These are phyloP conservation scores for Druceiella hillmani DNA, from an alignment of 2,888 invertebrate species.

Conservation along the genomic window DNA sequence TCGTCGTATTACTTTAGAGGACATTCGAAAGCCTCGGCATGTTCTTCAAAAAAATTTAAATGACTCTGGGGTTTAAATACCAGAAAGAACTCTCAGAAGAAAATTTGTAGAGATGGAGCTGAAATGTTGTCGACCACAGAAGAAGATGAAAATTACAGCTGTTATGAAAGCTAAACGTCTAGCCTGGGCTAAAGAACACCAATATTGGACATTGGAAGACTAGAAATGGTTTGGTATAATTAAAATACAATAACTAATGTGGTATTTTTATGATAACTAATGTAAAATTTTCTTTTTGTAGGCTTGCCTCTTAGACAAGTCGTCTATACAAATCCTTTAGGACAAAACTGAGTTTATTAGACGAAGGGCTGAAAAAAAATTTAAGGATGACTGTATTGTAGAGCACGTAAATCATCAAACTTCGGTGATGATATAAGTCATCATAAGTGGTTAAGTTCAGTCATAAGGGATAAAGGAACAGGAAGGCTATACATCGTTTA, in stretches of 20 bases:
- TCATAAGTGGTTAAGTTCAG: too few species aligned
- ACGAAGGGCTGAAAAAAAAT: conserved; percentile 12
- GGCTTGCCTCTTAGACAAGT: conserved; percentile 3
- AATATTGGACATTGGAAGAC: conserved; percentile 5
- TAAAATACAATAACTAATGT: conserved; percentile 1
- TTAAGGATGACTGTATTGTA: conserved; percentile 7
- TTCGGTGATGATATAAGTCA: conserved; percentile 18
- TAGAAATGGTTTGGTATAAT: not conserved
- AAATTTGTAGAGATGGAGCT: conserved; percentile 12
- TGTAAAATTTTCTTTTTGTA: conserved; percentile 1
- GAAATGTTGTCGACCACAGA: conserved; percentile 15
- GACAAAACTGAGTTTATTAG: conserved; percentile 5
- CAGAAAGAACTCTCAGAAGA: conserved; percentile 9
- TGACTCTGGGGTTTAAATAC: too few species aligned
- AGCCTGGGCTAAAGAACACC: conserved; percentile 2
- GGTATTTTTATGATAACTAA: too few species aligned
- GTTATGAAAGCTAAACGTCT: conserved; percentile 11
- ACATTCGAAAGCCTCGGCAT: too few species aligned
- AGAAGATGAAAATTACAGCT: conserved; percentile 15
- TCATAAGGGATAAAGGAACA: conserved; percentile 18
- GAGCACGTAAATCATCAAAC: conserved; percentile 17
- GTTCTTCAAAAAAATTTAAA: too few species aligned
- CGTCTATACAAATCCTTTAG: conserved; percentile 2
- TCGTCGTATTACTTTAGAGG: too few species aligned
- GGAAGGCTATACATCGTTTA: conserved; percentile 19